Evolutionary conservation across 35 echinoderm and acorn worm genomes (phyloP), one percentile per base, ranked within the genome.

Genomic region (Strongylocentrotus purpuratus): DNA sequence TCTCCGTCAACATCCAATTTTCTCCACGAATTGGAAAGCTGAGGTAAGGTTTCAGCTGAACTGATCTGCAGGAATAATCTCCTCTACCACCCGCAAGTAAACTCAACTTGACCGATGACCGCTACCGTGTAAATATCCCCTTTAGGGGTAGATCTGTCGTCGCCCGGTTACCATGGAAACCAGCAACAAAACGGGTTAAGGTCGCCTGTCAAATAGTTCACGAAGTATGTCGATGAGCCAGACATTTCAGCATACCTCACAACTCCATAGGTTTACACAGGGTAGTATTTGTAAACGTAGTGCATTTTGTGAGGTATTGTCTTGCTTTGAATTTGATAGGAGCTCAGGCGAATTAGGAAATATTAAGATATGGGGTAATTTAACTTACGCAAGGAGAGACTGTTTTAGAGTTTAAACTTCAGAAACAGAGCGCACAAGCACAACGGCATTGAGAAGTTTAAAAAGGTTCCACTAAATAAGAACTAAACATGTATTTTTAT

Each of bases 71-170:
- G 22, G 7, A 78, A 28, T 5, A n/a, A 7, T n/a, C 5, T n/a
- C 65, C n/a, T 31, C 20, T 78, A 78, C 65, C 65, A 78, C 65
- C 65, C 65, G 65, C 65, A 78, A 28, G n/a, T 78, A 78, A 78
- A 78, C 65, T 78, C 18, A 78, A 78, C 65, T 78, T 78, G 65
- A 78, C 65, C 65, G 65, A 78, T 78, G 65, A 78, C 65, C 65
- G 65, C 65, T 78, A 78, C n/a, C 65, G 65, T 78, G 20, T 78
- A 78, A 78, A 78, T 78, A 78, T 78, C 65, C 65, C 50, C 65
- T 78, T 78, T 78, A 78, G 65, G 65, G 4, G 0, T 78, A n/a
- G 65, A 78, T 78, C 65, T 78, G 28, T 78, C 65, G 28, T 78
- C 65, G 28, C 22, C 22, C 8, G 18, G 65, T 78, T 78, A 78